Evolutionary conservation across 2,797 vertebrate species (phyloP), one percentile per base, ranked within the genome.

Genomic region (Melanotaenia parkinsoni): DNA sequence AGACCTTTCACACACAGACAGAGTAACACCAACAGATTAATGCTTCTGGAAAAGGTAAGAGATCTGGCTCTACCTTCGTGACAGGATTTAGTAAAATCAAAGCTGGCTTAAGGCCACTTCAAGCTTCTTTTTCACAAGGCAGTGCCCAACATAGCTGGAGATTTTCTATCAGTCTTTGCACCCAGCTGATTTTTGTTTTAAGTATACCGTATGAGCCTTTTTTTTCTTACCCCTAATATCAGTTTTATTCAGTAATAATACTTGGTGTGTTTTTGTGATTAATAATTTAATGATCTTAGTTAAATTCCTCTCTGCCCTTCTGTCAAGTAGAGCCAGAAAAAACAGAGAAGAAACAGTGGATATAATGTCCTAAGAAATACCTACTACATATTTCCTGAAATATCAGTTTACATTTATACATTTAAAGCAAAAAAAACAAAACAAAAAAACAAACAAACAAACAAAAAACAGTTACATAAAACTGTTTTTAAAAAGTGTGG

Each of bases 31-130:
- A 61, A 43, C 37, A 60, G 78, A 86, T 79, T 76, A 79, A 67
- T 18, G 16, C 82, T 81, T 82, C 81, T 50, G 38, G 72, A 84
- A 58, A 59, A 74, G 72, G 66, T 68, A 86, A 86, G 40, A 51
- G 67, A 70, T 80, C 77, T 59, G 72, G 33, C 58, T 60, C 60
- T 20, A 51, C 43, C 66, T 47, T 58, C 56, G 24, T 12, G 56
- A 80, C 51, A 50, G 64, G 38, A 37, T 58, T 70, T 16, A 51
- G 18, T 53, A n/a, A 54, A 74, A 53, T 63, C 40, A 56, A 66
- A 80, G 69, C 67, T 64, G 60, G 73, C 63, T 33, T 43, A 24
- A 63, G 4, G 35, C 80, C 13, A 67, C 63, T 18, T 43, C 54
- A 20, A 7, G 60, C 24, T 59, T 67, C 51, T 26, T 33, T 56